Evolutionary conservation across 1,140 invertebrate genomes (phyloP).

Genomic region (Drosophila auraria): DNA sequence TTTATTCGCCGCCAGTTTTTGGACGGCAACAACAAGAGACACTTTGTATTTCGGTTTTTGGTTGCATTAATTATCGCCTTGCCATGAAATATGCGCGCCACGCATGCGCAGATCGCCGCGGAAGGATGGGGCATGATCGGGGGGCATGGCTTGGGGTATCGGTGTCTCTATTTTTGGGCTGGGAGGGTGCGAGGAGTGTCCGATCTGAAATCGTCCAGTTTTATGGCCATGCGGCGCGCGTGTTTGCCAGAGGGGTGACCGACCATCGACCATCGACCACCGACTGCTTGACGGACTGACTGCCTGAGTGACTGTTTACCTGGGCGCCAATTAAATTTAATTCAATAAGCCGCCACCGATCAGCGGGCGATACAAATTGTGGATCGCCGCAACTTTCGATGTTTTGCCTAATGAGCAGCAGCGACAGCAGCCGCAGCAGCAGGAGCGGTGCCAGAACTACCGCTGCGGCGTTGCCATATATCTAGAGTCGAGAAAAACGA

Average conservation of each 20-base stretch:
- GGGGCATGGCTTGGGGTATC: neutral
- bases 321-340: slow-evolving; percentile 73
- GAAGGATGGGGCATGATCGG: neutral
- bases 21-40: slow-evolving; percentile 57
- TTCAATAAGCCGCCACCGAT: slow-evolving; percentile 61
- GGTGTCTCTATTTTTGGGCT: slow-evolving; percentile 32
- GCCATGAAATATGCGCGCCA: slow-evolving; percentile 82
- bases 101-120: slow-evolving; percentile 67
- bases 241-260: slow-evolving; percentile 29
- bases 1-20: slow-evolving; percentile 33
- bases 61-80: slow-evolving; percentile 83
- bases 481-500: slow-evolving; percentile 4
- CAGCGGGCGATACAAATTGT: slow-evolving; percentile 71
- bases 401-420: slow-evolving; percentile 67
- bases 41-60: slow-evolving; percentile 79
- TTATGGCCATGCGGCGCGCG: slow-evolving; percentile 56
- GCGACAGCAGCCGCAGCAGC: neutral
- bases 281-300: slow-evolving; percentile 52
- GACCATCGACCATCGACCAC: slow-evolving; percentile 29
- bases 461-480: slow-evolving; percentile 29
- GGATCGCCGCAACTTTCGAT: slow-evolving; percentile 57
- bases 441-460: slow-evolving; percentile 43
- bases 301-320: slow-evolving; percentile 73
- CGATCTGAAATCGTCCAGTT: slow-evolving; percentile 36
- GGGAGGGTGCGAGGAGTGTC: slow-evolving; percentile 9